Evolutionary conservation across 1,140 invertebrate genomes (phyloP), one percentile per base, ranked within the genome.

Genomic region (Rhyacophila brunnea): DNA sequence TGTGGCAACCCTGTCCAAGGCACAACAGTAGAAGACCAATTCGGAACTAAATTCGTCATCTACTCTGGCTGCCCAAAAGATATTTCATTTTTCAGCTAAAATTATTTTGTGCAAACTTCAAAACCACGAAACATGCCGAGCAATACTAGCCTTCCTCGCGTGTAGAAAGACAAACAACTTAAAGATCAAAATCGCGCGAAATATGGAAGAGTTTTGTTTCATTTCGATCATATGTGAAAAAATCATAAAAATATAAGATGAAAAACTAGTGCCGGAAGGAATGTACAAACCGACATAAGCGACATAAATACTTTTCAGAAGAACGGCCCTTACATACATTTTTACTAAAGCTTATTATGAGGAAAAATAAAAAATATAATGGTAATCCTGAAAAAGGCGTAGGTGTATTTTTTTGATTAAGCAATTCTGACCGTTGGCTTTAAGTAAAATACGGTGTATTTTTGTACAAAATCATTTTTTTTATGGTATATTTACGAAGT

Each of bases 241-340:
- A 65, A 65, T 65, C 63, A 65, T 65, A 65, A 65, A 65, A 65
- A 65, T 65, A 65, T 65, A 65, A 65, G 63, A 65, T 65, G 63
- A 65, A 65, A 65, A 65, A 65, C 63, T 65, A 60, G 58, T 54
- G 13, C 18, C 50, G 20, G 19, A 9, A 11, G 5, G 6, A 49
- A 19, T 18, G 23, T 11, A 10, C 50, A 46, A 60, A 58, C 49
- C 23, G 47, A 14, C 36, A 14, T n/a, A 36, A 55, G 17, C 19
- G 28, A 53, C 20, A 44, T 34, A 53, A 57, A 17, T 35, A 43
- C 34, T 28, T 28, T 28, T 28, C 23, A 28, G 10, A 19, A 58
- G 13, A 9, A 20, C 19, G 10, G 13, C 1, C 15, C 11, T 40
- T 13, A n/a, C 4, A 15, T 40, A 15, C 38, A 40, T 4, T 40